A percentile compares a stretch with the other conserved stretches of the same genome.
Conservation (phyloP, 1,140 invertebrate species). For the Drosophila pruinosa region DNA sequence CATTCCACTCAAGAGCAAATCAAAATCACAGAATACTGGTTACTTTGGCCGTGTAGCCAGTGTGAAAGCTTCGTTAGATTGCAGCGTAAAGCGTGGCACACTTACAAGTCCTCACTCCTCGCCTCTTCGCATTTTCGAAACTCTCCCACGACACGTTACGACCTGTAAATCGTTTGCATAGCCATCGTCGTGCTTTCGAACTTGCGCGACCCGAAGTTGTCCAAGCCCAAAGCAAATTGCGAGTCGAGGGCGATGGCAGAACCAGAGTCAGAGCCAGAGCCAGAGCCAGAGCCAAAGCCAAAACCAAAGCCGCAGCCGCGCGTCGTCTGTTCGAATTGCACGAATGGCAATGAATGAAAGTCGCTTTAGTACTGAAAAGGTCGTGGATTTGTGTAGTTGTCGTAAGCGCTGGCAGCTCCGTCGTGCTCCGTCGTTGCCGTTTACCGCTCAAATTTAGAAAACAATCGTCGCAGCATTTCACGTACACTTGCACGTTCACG, state of each 20-base stretch:
- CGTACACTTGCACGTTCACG: neutral
- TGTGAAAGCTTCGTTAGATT: slow-evolving; percentile 28
- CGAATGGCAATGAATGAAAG: slow-evolving; percentile 71
- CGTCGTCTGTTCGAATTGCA: slow-evolving; percentile 35
- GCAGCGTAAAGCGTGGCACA: slow-evolving; percentile 39
- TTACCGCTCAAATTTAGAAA: slow-evolving; percentile 25
- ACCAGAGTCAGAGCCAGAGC: neutral
- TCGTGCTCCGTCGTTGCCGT: slow-evolving; percentile 31
- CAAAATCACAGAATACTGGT: slow-evolving; percentile 7
- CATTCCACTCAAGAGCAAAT: neutral
- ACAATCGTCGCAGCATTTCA: slow-evolving; percentile 3
- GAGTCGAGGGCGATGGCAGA: slow-evolving; percentile 31
- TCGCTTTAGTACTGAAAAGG: slow-evolving; percentile 81
- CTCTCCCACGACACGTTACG: slow-evolving; percentile 17
- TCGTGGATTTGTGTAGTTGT: slow-evolving; percentile 82
- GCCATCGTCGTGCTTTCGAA: slow-evolving; percentile 50
- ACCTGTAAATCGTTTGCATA: slow-evolving; percentile 1
- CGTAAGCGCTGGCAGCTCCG: slow-evolving; percentile 40
- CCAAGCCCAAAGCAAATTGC: slow-evolving; percentile 27
- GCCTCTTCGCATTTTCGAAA: neutral
- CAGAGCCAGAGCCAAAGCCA: slow-evolving; percentile 8
- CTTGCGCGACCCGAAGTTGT: slow-evolving; percentile 33
- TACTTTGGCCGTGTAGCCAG: slow-evolving; percentile 2
- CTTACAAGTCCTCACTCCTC: slow-evolving; percentile 20
- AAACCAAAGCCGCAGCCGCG: slow-evolving; percentile 36